phyloP scores from a whole-genome alignment of 2,797 vertebrate species.

The Acomys russatus region DNA sequence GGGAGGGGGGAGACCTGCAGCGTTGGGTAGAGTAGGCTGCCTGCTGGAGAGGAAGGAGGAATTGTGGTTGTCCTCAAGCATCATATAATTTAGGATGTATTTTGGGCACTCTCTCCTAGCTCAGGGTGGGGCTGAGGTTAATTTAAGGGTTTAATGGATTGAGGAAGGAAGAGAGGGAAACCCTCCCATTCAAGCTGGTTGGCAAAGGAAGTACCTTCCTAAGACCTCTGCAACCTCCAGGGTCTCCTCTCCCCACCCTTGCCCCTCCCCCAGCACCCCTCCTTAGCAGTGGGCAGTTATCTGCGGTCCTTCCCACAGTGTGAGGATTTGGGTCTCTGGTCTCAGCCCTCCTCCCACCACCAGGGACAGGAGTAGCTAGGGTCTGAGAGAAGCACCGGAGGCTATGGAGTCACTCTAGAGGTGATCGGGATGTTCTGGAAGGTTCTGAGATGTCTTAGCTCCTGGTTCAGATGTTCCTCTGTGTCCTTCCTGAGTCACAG shows the following conservation, averaged over 20 bases:
- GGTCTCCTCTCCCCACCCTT: not conserved
- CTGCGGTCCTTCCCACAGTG: not conserved
- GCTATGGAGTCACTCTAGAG: not conserved
- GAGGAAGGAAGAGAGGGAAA: conserved; percentile 30
- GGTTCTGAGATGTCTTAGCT: not conserved
- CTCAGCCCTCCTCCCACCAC: not conserved
- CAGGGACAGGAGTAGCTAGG: not conserved
- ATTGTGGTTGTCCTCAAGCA: conserved; percentile 74
- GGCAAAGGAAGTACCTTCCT: not conserved
- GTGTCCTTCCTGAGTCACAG: not conserved
- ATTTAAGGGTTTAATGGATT: conserved; percentile 78
- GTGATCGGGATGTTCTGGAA: not conserved
- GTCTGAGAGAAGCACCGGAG: not conserved
- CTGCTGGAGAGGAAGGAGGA: conserved; percentile 61
- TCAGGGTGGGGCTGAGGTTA: conserved; percentile 75
- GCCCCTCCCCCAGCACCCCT: not conserved
- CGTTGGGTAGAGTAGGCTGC: conserved; percentile 13
- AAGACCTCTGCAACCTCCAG: not conserved
- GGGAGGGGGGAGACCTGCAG: not conserved
- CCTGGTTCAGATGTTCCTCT: not conserved
- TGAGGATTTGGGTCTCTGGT: no score
- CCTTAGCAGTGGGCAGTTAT: not conserved
- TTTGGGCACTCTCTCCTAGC: conserved; percentile 76
- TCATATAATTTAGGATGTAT: conserved; percentile 84
- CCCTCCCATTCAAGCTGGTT: not conserved